Conservation (phyloP, 2,888 invertebrate species). For the Monoplex corrugatus region DNA sequence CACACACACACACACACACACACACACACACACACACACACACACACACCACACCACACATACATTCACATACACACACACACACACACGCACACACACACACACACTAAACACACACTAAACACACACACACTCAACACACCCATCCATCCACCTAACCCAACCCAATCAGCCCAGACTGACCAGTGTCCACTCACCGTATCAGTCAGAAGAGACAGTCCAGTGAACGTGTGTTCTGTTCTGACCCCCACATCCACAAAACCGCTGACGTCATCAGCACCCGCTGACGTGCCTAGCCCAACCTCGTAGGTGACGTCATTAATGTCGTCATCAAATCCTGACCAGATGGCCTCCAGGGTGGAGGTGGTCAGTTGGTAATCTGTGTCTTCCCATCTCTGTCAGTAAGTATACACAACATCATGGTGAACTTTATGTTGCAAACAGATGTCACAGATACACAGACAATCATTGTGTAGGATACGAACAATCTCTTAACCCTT, state of each 20-base stretch:
- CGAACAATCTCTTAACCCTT: too few relatives aligned
- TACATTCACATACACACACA: too few relatives aligned
- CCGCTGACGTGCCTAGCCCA: slow-evolving; percentile 57
- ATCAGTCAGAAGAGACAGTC: slow-evolving; percentile 50
- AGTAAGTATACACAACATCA: too few relatives aligned
- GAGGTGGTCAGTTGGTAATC: slow-evolving; percentile 56
- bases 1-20: too few relatives aligned
- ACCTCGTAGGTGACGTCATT: slow-evolving; percentile 58
- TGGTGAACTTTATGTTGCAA: too few relatives aligned
- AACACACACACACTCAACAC: too few relatives aligned
- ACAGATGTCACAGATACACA: too few relatives aligned
- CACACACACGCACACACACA: too few relatives aligned
- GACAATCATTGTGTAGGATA: too few relatives aligned
- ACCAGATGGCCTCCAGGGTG: slow-evolving; percentile 59
- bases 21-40: slow-evolving; percentile 1
- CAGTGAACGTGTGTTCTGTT: slow-evolving; percentile 51
- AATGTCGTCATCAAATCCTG: slow-evolving; percentile 62
- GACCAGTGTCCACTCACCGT: slow-evolving; percentile 48
- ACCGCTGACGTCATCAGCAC: slow-evolving; percentile 53
- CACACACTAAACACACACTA: too few relatives aligned
- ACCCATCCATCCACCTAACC: too few relatives aligned
- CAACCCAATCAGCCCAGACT: neutral
- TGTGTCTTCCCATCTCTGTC: slow-evolving; percentile 61
- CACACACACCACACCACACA: too few relatives aligned
- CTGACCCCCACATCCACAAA: slow-evolving; percentile 41